Percentiles rank a stretch among this genome's conserved stretches.
These are phyloP conservation scores for Hirundo rustica DNA, from an alignment of 2,797 vertebrate species.

Conservation along the genomic window DNA sequence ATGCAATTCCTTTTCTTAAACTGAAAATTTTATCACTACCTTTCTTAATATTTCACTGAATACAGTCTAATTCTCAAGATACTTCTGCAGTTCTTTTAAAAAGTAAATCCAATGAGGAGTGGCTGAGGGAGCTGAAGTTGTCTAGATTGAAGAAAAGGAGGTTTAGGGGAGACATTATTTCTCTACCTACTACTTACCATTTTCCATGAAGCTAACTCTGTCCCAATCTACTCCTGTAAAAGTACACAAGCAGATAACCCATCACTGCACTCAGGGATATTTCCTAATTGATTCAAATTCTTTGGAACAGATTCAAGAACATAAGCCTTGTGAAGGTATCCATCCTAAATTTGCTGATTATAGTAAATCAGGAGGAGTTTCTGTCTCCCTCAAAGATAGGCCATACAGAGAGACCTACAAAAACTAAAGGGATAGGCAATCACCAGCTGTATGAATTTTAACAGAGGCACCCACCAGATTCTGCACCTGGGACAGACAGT, in stretches of 20 bases:
- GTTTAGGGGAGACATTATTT: background rate
- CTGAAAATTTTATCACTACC: background rate
- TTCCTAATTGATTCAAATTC: background rate
- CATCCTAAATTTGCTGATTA: background rate
- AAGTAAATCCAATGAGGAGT: background rate
- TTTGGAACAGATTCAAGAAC: background rate
- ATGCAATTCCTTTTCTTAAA: background rate
- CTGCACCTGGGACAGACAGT: background rate
- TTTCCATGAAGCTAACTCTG: background rate
- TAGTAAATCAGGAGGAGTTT: background rate
- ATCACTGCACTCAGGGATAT: background rate
- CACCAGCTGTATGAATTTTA: background rate
- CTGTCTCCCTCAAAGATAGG: background rate
- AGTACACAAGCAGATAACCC: background rate
- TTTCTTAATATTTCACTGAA: background rate
- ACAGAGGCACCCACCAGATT: background rate
- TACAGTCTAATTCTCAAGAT: background rate
- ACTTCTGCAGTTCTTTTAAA: background rate
- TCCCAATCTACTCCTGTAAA: background rate
- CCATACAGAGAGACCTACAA: background rate
- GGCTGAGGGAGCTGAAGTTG: background rate
- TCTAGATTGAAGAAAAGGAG: background rate
- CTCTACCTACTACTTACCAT: background rate
- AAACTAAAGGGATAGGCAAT: background rate
- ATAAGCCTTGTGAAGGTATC: background rate